phyloP scores from a whole-genome alignment of 2,113 vertebrate genomes.

The Carlito syrichta region DNA sequence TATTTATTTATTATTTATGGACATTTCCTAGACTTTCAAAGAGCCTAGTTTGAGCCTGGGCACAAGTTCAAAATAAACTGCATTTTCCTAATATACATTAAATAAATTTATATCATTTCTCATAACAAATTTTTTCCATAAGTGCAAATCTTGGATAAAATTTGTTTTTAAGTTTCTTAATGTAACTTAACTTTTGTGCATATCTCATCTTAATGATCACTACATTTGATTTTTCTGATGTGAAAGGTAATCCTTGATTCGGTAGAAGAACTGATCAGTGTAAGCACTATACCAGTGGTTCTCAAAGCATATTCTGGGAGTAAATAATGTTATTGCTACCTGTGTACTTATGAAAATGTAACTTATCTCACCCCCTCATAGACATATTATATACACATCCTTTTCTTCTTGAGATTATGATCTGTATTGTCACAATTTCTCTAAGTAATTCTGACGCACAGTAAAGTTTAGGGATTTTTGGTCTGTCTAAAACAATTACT shows the following conservation, averaged over 20 bases:
- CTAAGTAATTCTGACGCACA: neutral
- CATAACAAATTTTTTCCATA: neutral
- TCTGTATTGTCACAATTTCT: neutral
- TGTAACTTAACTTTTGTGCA: neutral
- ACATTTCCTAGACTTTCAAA: neutral
- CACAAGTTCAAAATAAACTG: neutral
- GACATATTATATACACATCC: neutral
- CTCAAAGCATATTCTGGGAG: neutral
- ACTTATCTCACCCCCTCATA: neutral
- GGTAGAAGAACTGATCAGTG: neutral
- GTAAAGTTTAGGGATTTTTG: neutral
- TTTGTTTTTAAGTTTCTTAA: slow-evolving; percentile 1
- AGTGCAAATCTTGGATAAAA: neutral
- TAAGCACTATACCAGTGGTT: neutral
- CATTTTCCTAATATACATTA: neutral
- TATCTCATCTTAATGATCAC: neutral
- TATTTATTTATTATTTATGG: neutral
- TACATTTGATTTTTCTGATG: neutral
- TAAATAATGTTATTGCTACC: neutral
- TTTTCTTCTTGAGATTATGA: neutral
- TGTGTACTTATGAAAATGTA: neutral
- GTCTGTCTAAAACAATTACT: neutral
- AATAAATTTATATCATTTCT: neutral
- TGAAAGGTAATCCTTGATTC: neutral
- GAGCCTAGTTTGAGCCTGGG: neutral